Percentiles rank a stretch among this genome's conserved stretches.
These are phyloP conservation scores for Odontamblyopus rebecca DNA, from an alignment of 2,797 vertebrate genomes.

Conservation along the genomic window DNA sequence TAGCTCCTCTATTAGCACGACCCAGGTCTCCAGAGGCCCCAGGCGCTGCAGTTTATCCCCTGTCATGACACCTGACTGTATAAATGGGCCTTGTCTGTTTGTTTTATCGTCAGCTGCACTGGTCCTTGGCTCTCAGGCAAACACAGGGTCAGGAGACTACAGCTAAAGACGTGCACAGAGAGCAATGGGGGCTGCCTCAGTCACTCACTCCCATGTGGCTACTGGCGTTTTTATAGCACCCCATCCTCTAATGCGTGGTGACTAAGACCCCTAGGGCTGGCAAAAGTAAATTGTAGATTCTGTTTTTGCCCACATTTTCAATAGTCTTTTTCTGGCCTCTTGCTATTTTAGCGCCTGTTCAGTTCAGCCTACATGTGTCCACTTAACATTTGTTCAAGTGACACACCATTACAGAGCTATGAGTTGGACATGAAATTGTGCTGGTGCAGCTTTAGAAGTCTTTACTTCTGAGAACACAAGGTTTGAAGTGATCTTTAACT, in stretches of 20 bases:
- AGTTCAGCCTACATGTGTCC: constrained; percentile 42
- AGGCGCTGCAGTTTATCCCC: constrained; percentile 68
- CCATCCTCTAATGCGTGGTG: constrained; percentile 54
- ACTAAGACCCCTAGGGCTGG: constrained; percentile 45
- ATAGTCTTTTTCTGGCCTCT: constrained; percentile 25
- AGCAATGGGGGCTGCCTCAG: constrained; percentile 68
- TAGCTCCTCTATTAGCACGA: constrained; percentile 49
- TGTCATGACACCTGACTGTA: constrained; percentile 77
- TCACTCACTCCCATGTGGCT: constrained; percentile 71
- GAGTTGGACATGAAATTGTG: constrained; percentile 30
- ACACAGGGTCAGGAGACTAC: constrained; percentile 64
- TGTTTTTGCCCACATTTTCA: constrained; percentile 53
- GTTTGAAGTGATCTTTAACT: neutral
- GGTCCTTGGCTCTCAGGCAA: constrained; percentile 63
- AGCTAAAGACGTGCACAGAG: constrained; percentile 67
- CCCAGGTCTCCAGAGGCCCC: constrained; percentile 43
- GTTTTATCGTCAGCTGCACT: constrained; percentile 70
- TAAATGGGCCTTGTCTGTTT: constrained; percentile 73
- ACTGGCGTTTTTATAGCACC: constrained; percentile 47
- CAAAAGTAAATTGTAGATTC: constrained; percentile 56
- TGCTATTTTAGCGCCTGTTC: constrained; percentile 39
- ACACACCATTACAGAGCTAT: constrained; percentile 24
- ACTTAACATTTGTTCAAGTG: constrained; percentile 51
- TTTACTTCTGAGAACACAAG: neutral
- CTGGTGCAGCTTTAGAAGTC: constrained; percentile 2